phyloP scores from a whole-genome alignment of 2,113 vertebrate species.

The Dicrurus megarhynchus region DNA sequence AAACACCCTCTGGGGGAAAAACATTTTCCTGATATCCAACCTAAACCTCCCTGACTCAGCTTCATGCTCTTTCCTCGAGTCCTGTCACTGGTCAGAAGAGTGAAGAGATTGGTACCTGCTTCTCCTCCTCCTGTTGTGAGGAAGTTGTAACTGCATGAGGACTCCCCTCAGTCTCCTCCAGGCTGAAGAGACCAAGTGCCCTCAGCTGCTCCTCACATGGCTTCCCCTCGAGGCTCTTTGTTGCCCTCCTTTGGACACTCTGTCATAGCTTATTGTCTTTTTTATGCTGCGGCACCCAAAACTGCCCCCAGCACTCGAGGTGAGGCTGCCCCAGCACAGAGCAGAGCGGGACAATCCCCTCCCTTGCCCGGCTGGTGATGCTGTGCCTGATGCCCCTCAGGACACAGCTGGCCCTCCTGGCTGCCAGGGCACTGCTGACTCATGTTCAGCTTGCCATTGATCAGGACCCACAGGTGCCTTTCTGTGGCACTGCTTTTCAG shows the following conservation, averaged over 20 bases:
- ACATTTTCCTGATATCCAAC: background rate
- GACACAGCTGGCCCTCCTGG: accelerated
- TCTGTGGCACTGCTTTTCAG: background rate
- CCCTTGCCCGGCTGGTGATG: background rate
- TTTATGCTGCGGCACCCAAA: background rate
- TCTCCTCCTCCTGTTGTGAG: background rate
- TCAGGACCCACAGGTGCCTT: background rate
- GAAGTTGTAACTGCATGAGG: background rate
- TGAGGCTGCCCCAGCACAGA: background rate
- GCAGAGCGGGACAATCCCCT: background rate
- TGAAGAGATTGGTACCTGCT: background rate
- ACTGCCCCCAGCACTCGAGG: background rate
- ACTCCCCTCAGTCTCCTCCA: background rate
- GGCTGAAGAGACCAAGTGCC: background rate
- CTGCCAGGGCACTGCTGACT: background rate
- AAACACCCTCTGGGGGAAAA: background rate
- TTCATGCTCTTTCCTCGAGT: background rate
- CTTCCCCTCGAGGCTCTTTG: background rate
- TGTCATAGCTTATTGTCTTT: background rate
- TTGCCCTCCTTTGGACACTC: background rate
- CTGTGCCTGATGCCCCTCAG: background rate
- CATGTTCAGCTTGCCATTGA: background rate
- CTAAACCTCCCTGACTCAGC: background rate
- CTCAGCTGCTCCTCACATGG: background rate
- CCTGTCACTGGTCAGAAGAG: background rate